Evolutionary conservation across 2,888 invertebrate species (phyloP), one percentile per base, ranked within the genome.

Genomic region (Eucera pruinosa): DNA sequence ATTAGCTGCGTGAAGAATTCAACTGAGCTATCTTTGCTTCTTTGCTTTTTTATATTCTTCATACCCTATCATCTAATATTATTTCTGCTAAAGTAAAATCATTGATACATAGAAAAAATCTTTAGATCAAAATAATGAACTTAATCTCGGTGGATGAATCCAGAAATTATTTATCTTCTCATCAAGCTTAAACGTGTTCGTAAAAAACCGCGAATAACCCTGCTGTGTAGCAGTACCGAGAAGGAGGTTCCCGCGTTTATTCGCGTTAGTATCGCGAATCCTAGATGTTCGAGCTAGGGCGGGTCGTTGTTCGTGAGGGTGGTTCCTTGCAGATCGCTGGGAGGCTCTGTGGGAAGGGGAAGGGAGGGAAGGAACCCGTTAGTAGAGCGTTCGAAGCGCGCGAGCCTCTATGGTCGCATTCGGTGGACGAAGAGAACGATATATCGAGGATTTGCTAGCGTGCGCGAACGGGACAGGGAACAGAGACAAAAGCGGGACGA

Each of bases 281-380:
- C 33, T 47, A 20, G 65, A 1, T 3, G 9, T 6, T 9, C 11
- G 23, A 52, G 27, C 64, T 81, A 75, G 83, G 81, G 72, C 66
- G 81, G 71, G 43, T 52, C 71, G 73, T 66, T 65, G 77, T 74
- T 67, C 78, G 82, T 78, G 85, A 80, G 81, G 86, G 85, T 74
- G 80, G 81, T 79, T 78, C 69, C 67, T 71, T 55, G 67, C 75
- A 67, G 57, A 57, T 57, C 52, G 67, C 39, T 11, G 4, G 15
- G 15, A 9, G 15, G 48, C 3, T 2, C 11, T 2, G 54, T 13
- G 20, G 0, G 33, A n/a, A 20, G 33, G 54, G 69, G 18, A 66
- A 48, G n/a, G 83, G 79, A 82, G 87, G 87, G 86, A 83, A 88
- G 86, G 88, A 89, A 90, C 88, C 91, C 90, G 91, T 91, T 91